Percentiles rank a stretch among this genome's conserved stretches.
Evolutionary conservation across 1,140 invertebrate species (phyloP).

Genomic region (Achroia grisella): DNA sequence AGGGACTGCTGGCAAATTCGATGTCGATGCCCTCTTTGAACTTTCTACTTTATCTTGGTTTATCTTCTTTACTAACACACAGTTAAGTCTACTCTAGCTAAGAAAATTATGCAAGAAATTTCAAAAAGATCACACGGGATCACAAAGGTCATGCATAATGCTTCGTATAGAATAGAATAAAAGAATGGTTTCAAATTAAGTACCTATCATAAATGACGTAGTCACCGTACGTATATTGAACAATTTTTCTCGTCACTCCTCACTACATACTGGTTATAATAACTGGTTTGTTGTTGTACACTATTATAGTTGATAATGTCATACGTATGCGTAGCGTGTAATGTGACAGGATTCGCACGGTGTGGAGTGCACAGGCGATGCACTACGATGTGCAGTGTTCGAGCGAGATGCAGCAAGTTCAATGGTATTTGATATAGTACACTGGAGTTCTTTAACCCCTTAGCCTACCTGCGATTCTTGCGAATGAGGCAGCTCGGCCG

Average conservation of each 20-base stretch:
- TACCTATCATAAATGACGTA: too few relatives aligned
- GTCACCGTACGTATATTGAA: conserved; percentile 18
- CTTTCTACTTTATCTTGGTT: conserved; percentile 66
- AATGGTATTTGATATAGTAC: conserved; percentile 75
- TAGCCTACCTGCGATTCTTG: conserved; percentile 73
- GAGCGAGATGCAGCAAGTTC: conserved; percentile 61
- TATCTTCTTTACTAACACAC: conserved; percentile 66
- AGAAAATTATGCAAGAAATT: conserved; percentile 35
- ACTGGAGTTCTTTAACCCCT: conserved; percentile 73
- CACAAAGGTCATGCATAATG: too few relatives aligned
- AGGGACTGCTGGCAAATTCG: too few relatives aligned
- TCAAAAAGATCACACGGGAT: conserved; percentile 17
- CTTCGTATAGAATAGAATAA: too few relatives aligned
- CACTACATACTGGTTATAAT: conserved; percentile 6
- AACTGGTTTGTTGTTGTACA: not conserved
- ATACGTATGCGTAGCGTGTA: conserved; percentile 66
- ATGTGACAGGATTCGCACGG: conserved; percentile 68
- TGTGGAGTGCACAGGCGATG: conserved; percentile 45
- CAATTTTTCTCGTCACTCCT: conserved; percentile 3
- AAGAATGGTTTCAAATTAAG: too few relatives aligned
- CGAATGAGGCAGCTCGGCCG: conserved; percentile 65
- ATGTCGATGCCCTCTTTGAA: conserved; percentile 57
- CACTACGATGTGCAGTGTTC: conserved; percentile 45
- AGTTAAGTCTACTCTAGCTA: conserved; percentile 24
- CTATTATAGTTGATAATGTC: conserved; percentile 36